phyloP scores from a whole-genome alignment of 2,888 invertebrate species.

The Hirudinaria manillensis region DNA sequence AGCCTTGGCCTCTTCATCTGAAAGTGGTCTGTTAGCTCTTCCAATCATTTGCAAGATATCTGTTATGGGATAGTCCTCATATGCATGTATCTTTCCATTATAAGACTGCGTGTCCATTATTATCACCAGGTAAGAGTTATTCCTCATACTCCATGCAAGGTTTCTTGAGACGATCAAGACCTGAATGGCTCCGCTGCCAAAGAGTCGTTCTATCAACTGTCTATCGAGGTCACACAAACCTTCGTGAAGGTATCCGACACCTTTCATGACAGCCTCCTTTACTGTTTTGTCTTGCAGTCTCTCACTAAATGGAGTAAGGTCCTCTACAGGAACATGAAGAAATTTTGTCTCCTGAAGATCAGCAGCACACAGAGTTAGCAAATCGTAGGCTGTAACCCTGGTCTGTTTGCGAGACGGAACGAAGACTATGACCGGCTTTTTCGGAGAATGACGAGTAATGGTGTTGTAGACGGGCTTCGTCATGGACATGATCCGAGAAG shows the following conservation, averaged over 20 bases:
- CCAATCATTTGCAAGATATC: slow-evolving; percentile 98
- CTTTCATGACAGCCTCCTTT: slow-evolving; percentile 83
- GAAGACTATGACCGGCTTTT: slow-evolving; percentile 53
- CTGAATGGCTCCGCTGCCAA: slow-evolving; percentile 81
- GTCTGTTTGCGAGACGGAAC: slow-evolving; percentile 74
- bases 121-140: slow-evolving; percentile 85
- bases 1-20: slow-evolving; percentile 80
- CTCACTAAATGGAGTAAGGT: slow-evolving; percentile 82
- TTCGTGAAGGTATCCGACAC: slow-evolving; percentile 95
- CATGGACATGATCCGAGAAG: slow-evolving; percentile 92
- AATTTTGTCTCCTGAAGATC: slow-evolving; percentile 80
- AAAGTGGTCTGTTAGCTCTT: slow-evolving; percentile 82
- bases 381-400: slow-evolving; percentile 86
- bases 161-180: slow-evolving; percentile 85
- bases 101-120: slow-evolving; percentile 93
- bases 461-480: slow-evolving; percentile 93
- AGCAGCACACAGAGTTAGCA: slow-evolving; percentile 86
- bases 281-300: slow-evolving; percentile 82
- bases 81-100: slow-evolving; percentile 69
- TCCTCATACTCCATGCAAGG: slow-evolving; percentile 81
- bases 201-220: slow-evolving; percentile 82
- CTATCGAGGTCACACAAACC: slow-evolving; percentile 79
- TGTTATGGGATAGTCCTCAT: slow-evolving; percentile 95
- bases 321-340: slow-evolving; percentile 71
- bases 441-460: slow-evolving; percentile 62